A percentile compares a stretch with the other conserved stretches of the same genome.
These are phyloP conservation scores for Helostoma temminkii DNA, from an alignment of 2,797 vertebrate species.

Conservation along the genomic window DNA sequence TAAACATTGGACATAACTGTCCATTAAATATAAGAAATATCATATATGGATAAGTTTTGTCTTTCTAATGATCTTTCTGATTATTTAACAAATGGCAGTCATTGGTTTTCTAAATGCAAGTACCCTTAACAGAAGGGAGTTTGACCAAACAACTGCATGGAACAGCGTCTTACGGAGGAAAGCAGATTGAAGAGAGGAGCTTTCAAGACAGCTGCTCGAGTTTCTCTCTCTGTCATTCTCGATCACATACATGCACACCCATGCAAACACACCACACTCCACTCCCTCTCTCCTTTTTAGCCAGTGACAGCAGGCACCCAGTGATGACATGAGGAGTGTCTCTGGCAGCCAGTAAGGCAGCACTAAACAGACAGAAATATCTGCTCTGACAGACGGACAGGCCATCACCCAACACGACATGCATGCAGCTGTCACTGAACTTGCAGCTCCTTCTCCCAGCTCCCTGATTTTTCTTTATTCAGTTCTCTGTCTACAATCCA, in stretches of 20 bases:
- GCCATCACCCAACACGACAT: slow-evolving; percentile 78
- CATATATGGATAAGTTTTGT: neutral
- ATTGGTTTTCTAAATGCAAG: slow-evolving; percentile 10
- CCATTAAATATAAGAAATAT: neutral
- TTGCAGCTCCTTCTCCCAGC: slow-evolving; percentile 67
- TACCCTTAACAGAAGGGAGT: slow-evolving; percentile 33
- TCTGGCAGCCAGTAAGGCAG: slow-evolving; percentile 83
- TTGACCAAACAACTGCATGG: slow-evolving; percentile 45
- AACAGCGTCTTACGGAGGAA: slow-evolving; percentile 31
- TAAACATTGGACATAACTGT: neutral
- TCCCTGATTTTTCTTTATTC: slow-evolving; percentile 40
- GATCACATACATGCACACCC: slow-evolving; percentile 41
- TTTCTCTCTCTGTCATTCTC: slow-evolving; percentile 73
- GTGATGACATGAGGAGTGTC: slow-evolving; percentile 86
- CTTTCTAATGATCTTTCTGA: slow-evolving; percentile 23
- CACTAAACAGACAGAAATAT: slow-evolving; percentile 92
- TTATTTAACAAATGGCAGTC: slow-evolving; percentile 25
- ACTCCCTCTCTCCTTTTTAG: slow-evolving; percentile 82
- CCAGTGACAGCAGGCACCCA: slow-evolving; percentile 83
- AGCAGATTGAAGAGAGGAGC: slow-evolving; percentile 70
- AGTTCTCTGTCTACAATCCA: slow-evolving; percentile 19
- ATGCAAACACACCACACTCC: slow-evolving; percentile 43
- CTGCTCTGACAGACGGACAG: slow-evolving; percentile 86
- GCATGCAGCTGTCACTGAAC: slow-evolving; percentile 88
- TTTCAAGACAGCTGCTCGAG: slow-evolving; percentile 80